These are phyloP conservation scores for Babyrousa celebensis DNA, from an alignment of 2,797 vertebrate genomes.

Conservation along the genomic window DNA sequence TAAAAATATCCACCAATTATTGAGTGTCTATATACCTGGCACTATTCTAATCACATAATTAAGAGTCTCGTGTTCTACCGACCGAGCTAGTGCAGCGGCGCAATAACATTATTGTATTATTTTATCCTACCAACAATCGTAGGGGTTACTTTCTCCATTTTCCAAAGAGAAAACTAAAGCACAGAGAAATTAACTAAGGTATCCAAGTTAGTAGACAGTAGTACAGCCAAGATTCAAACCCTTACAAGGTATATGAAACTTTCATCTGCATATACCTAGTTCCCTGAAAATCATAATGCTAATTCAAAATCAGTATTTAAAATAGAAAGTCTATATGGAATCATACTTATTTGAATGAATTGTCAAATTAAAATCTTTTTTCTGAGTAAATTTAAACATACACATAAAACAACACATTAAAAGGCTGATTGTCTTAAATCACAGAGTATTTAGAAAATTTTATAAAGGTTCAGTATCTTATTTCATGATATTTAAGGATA, in stretches of 20 bases:
- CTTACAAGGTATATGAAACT: constrained; percentile 42
- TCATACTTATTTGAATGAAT: constrained; percentile 20
- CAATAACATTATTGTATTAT: not conserved
- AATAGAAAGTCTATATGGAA: not conserved
- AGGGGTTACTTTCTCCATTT: constrained; percentile 39
- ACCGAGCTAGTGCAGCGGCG: no score
- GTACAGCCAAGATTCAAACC: not conserved
- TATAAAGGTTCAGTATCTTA: not conserved
- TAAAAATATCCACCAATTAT: constrained; percentile 59
- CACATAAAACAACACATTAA: constrained; percentile 48
- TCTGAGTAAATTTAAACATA: constrained; percentile 1
- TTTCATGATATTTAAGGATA: constrained; percentile 9
- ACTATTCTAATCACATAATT: constrained; percentile 37
- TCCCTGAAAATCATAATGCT: not conserved
- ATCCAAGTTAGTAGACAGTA: not conserved
- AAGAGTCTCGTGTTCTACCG: not conserved
- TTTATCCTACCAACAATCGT: not conserved
- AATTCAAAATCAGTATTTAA: constrained; percentile 52
- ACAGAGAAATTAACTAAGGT: constrained; percentile 38
- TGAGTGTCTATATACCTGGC: not conserved
- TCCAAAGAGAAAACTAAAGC: constrained; percentile 64
- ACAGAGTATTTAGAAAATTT: constrained; percentile 31
- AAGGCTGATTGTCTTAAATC: not conserved
- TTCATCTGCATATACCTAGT: not conserved
- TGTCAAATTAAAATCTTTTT: not conserved